These are phyloP conservation scores for Pelodiscus sinensis DNA, from an alignment of 2,113 vertebrate species.

Conservation along the genomic window DNA sequence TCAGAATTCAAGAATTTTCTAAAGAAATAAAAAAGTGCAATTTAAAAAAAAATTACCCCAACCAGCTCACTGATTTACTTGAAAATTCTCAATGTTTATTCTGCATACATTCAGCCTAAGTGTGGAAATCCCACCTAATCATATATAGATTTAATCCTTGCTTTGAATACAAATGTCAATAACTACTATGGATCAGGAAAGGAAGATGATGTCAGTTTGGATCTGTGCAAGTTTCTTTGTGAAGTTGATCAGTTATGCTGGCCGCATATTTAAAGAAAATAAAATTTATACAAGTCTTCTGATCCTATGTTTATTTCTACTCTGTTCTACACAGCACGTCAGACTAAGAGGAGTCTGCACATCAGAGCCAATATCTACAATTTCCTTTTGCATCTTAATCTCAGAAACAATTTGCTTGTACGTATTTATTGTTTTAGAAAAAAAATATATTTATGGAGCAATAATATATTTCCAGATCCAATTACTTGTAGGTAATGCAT, in stretches of 20 bases:
- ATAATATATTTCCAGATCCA: rapidly evolving
- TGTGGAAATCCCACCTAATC: rapidly evolving
- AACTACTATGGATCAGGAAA: not conserved
- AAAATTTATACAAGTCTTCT: rapidly evolving
- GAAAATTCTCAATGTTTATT: rapidly evolving
- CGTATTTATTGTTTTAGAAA: not conserved
- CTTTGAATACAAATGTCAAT: not conserved
- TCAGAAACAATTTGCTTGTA: not conserved
- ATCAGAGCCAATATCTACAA: not conserved
- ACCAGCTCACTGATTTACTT: not conserved
- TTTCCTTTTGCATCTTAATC: not conserved
- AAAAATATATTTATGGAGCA: rapidly evolving
- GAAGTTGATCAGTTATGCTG: not conserved
- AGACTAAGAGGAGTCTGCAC: not conserved
- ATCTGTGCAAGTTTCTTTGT: too few species aligned
- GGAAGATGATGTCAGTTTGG: too few species aligned
- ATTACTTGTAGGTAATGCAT: rapidly evolving
- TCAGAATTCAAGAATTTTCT: not conserved
- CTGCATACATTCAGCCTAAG: rapidly evolving
- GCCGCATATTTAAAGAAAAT: not conserved
- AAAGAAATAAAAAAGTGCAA: not conserved
- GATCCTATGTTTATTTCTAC: not conserved
- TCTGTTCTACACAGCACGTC: not conserved
- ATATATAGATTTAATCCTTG: not conserved
- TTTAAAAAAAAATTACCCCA: not conserved